Base-by-base conservation (phyloP, 2,888 invertebrate species). In the Thymelicus acteon region DNA sequence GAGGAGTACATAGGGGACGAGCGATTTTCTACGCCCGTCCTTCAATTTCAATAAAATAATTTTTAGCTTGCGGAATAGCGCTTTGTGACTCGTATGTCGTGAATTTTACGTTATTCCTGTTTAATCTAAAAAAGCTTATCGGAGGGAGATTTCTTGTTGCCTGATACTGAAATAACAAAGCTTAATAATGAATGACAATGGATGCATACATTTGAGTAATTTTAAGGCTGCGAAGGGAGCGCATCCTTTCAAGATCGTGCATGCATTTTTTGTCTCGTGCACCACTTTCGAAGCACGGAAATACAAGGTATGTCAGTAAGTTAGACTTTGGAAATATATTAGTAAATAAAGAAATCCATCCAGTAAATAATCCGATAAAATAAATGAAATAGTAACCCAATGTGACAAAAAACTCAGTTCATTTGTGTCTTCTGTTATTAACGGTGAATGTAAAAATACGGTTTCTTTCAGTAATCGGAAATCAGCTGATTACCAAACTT, bases 261-360 rank as follows among this genome's bases (percentile, higher is more conserved):
- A 98, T 93, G 96, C 97, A 76, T 97, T 96, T 92, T 98, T 98
- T 90, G 96, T 97, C 72, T 96, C 97, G 76, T 96, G 97, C 87
- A 96, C 97, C 70, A 96, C 97, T 74, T 95, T 95, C 78, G 97
- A 97, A 91, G 96, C 97, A 77, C 95, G 97, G 80, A 95, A 96
- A 89, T 96, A 97, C 82, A 98, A 98, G 97, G 98, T 98, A 98
- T 97, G 98, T 98, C 84, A 84, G 84, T 76, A 71, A 57, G 7
- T 12, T 13, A 7, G 19, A 24, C 13, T 37, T 2, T 24, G 10
- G 3, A 12, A n/a, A 52, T 3, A 52, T 10, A n/a, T n/a, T n/a
- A n/a, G n/a, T n/a, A 54, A 12, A 7, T 12, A 2, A 24, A 6
- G 12, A 7, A 57, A 37, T 57, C 2, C 24, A 37, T 4, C 10